Base-by-base conservation (phyloP, 2,888 invertebrate species). In the Hoplodrina blanda region DNA sequence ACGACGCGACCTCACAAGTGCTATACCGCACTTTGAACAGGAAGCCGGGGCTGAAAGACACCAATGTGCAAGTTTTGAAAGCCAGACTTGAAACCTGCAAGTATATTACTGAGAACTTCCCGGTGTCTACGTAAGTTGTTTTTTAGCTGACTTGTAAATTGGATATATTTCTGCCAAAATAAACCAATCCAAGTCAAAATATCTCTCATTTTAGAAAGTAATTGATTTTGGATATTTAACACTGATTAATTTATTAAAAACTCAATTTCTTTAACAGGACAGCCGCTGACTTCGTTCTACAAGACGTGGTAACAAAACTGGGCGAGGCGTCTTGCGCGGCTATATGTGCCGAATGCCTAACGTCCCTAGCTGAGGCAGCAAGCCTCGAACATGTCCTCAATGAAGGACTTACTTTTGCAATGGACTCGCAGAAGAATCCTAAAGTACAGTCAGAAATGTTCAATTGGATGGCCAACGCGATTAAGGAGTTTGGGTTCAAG, bases 51-150 rank as follows among this genome's bases (percentile, higher is more conserved):
- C 91, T 97, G 0, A 97, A 98, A 90, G 99, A 99, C 88, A 99
- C 98, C 72, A 99, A 99, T 91, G 98, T 99, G 77, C 99, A 99
- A 96, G 99, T 98, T 17, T 92, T 99, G 62, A 99, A 98, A 90
- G 96, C 97, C 0, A 97, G 98, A 81, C 91, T 99, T 19, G 99
- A 99, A 82, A 97, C 97, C 15, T 96, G 99, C 69, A 98, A 98
- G 81, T 96, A 97, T 80, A 95, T 99, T 33, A 98, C 98, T 0
- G 98, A 98, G 90, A 98, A 97, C 87, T 97, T 97, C 85, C 96
- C 97, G 0, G 96, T 98, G 78, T 97, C 98, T 0, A 96, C 96
- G 96, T 97, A 91, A 95, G 95, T 94, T 6, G 2, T 15, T 53
- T 7, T 53, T 25, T 52, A 52, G 6, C 8, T 20, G 15, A 19